These are phyloP conservation scores for Scatophagus argus DNA, from an alignment of 2,113 vertebrate species.

Conservation along the genomic window DNA sequence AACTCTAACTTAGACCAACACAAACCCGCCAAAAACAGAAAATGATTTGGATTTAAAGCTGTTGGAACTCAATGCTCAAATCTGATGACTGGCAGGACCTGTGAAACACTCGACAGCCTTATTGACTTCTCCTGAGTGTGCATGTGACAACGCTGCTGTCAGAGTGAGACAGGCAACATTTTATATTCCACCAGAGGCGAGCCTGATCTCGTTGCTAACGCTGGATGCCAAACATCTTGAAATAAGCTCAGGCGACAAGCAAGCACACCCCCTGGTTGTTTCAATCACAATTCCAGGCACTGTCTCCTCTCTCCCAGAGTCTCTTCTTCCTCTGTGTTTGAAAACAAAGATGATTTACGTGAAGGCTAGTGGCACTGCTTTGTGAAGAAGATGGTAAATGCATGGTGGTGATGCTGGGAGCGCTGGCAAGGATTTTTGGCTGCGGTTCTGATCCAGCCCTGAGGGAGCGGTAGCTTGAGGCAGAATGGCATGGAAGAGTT, in stretches of 20 bases:
- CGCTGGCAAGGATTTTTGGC: conserved; percentile 36
- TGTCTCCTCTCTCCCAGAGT: conserved; percentile 33
- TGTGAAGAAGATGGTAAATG: conserved; percentile 30
- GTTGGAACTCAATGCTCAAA: conserved; percentile 1
- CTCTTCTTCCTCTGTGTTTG: conserved; percentile 37
- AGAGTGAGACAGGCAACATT: conserved; percentile 52
- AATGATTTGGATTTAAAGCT: conserved; percentile 44
- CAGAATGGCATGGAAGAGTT: conserved; percentile 46
- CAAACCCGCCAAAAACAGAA: conserved; percentile 19
- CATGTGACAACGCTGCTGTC: conserved; percentile 65
- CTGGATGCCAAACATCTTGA: conserved; percentile 56
- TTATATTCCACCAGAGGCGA: conserved; percentile 57
- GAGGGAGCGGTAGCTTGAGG: conserved; percentile 50
- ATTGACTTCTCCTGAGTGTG: conserved; percentile 64
- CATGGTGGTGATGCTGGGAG: conserved; percentile 4
- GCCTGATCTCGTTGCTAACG: conserved; percentile 47
- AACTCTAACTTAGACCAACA: conserved; percentile 38
- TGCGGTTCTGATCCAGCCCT: conserved; percentile 55
- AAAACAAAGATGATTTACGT: conserved; percentile 53
- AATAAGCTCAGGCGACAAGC: conserved; percentile 59
- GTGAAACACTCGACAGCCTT: conserved; percentile 57
- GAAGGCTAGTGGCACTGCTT: conserved; percentile 28
- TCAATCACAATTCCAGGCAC: conserved; percentile 54
- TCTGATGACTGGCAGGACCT: conserved; percentile 52
- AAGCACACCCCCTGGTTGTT: conserved; percentile 52